Percentiles rank a stretch among this genome's conserved stretches.
Evolutionary conservation across 2,113 vertebrate species (phyloP).

Genomic region (Accipiter virgatus): DNA sequence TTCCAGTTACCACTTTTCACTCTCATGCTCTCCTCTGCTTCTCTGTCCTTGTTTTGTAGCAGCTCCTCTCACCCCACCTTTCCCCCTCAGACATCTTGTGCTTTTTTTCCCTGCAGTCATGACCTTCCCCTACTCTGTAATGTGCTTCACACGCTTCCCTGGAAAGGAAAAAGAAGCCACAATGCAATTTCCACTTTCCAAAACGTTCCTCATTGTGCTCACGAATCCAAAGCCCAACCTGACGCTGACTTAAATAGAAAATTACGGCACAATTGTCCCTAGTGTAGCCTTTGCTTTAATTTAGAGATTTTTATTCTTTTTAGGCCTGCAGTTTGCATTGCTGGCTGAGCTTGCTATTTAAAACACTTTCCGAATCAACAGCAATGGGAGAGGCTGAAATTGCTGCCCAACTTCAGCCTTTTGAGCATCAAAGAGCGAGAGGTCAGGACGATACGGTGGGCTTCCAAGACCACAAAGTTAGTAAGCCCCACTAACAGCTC

Average conservation of each 20-base stretch:
- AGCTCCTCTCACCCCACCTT: background rate
- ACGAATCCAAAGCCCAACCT: background rate
- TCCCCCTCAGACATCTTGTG: background rate
- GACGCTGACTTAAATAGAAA: background rate
- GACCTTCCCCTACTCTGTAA: background rate
- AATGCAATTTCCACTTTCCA: slow-evolving; percentile 20
- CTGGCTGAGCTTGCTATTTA: background rate
- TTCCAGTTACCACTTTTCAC: background rate
- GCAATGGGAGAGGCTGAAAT: background rate
- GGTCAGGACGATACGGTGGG: background rate
- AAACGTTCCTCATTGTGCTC: background rate
- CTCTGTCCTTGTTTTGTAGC: background rate
- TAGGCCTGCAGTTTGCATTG: background rate
- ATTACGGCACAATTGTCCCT: background rate
- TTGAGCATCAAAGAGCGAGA: rapidly evolving
- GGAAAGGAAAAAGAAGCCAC: slow-evolving; percentile 1
- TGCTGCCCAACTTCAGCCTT: background rate
- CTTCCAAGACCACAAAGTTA: background rate
- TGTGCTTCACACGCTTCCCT: background rate
- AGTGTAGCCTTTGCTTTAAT: background rate
- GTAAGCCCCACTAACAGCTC: background rate
- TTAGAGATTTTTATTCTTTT: background rate
- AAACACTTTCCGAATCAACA: background rate
- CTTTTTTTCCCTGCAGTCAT: background rate
- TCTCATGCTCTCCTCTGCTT: background rate